phyloP scores from a whole-genome alignment of 2,113 vertebrate species.

The Calyptomena viridis region DNA sequence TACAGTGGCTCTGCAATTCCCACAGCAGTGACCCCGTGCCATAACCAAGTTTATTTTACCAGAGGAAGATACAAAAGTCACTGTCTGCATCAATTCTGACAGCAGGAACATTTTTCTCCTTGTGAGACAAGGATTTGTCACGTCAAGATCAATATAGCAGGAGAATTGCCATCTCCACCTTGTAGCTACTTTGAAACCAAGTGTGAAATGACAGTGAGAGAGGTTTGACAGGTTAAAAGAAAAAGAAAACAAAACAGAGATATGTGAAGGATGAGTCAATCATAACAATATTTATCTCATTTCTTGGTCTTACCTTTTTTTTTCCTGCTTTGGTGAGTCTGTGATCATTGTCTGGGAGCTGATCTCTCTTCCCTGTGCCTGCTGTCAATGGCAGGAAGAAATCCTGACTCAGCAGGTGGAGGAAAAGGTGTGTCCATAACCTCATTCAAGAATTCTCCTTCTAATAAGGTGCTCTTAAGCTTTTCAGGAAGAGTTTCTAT shows the following conservation, averaged over 20 bases:
- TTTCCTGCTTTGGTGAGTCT: background rate
- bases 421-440: background rate
- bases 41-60: background rate
- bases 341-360: background rate
- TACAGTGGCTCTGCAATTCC: constrained; percentile 1
- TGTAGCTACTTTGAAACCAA: background rate
- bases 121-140: background rate
- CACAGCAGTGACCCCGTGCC: background rate
- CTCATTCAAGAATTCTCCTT: background rate
- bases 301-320: background rate
- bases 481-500: background rate
- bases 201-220: background rate
- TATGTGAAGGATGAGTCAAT: background rate
- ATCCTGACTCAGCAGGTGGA: background rate
- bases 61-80: background rate
- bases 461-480: background rate
- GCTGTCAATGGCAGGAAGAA: background rate
- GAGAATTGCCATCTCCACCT: background rate
- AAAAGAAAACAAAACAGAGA: background rate
- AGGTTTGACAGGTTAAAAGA: background rate
- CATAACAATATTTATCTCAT: background rate
- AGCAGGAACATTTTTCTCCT: background rate
- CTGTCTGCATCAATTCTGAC: background rate
- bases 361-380: background rate
- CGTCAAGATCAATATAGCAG: background rate